phyloP scores from a whole-genome alignment of 2,113 vertebrate genomes.

The Ochotona curzoniae region DNA sequence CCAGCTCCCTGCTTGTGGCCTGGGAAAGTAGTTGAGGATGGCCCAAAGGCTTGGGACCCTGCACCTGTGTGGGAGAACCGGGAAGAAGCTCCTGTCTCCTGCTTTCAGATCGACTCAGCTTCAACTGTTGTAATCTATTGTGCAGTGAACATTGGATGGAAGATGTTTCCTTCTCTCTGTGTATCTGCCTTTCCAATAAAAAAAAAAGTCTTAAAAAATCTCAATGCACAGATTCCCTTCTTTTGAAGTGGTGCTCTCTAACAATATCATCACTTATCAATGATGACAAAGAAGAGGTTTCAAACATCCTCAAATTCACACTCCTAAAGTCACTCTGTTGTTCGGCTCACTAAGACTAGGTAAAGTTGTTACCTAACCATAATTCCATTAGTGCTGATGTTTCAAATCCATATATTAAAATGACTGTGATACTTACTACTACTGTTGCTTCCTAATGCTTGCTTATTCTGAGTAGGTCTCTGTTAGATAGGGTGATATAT shows the following conservation, averaged over 20 bases:
- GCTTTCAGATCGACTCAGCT: too few species aligned
- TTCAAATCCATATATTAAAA: not conserved
- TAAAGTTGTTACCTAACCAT: not conserved
- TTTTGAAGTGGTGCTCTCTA: not conserved
- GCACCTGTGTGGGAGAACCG: too few species aligned
- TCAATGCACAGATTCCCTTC: not conserved
- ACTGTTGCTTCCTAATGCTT: not conserved
- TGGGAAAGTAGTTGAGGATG: too few species aligned
- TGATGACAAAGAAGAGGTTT: not conserved
- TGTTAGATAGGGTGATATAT: not conserved
- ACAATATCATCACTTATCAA: not conserved
- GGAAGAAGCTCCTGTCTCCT: too few species aligned
- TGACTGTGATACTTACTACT: not conserved
- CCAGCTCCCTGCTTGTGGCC: too few species aligned
- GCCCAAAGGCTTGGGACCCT: too few species aligned
- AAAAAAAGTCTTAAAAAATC: too few species aligned
- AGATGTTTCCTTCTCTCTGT: too few species aligned
- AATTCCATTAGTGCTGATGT: not conserved
- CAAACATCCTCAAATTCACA: not conserved
- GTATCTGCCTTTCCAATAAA: too few species aligned
- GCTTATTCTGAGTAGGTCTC: not conserved
- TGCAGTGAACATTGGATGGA: too few species aligned
- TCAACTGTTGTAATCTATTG: too few species aligned
- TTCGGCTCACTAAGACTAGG: not conserved
- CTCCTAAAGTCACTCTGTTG: not conserved